Conservation (phyloP, 2,113 vertebrate genomes). For the Perca flavescens region DNA sequence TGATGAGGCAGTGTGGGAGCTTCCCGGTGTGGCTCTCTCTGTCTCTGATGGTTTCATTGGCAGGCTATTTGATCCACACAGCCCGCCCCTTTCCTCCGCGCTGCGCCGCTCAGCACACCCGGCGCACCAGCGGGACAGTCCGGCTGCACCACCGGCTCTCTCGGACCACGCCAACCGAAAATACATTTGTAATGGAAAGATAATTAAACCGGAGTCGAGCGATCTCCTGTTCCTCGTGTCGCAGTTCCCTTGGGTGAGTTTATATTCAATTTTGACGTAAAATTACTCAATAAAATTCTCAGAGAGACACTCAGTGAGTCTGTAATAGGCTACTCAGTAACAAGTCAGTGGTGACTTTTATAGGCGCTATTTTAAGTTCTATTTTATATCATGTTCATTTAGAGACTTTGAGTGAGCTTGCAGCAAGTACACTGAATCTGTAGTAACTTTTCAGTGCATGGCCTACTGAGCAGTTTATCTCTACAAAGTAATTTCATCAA, state of each 20-base stretch:
- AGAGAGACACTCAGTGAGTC: neutral
- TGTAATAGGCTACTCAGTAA: neutral
- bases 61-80: constrained; percentile 18
- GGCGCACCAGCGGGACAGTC: constrained; percentile 62
- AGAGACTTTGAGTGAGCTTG: neutral
- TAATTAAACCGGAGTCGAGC: constrained; percentile 14
- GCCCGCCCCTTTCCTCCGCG: constrained; percentile 70
- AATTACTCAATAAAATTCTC: neutral
- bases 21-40: constrained; percentile 7
- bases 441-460: neutral
- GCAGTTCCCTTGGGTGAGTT: constrained; percentile 57
- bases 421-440: neutral
- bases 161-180: constrained; percentile 30
- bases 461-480: neutral
- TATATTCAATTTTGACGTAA: neutral
- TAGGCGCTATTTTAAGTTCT: neutral
- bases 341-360: neutral
- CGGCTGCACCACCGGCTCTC: constrained; percentile 36
- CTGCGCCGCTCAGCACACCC: constrained; percentile 45
- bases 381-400: neutral
- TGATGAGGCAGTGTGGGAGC: neutral
- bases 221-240: neutral
- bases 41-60: constrained; percentile 7
- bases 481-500: neutral
- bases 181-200: neutral